These are phyloP conservation scores for Cariama cristata DNA, from an alignment of 2,113 vertebrate genomes.

Conservation along the genomic window DNA sequence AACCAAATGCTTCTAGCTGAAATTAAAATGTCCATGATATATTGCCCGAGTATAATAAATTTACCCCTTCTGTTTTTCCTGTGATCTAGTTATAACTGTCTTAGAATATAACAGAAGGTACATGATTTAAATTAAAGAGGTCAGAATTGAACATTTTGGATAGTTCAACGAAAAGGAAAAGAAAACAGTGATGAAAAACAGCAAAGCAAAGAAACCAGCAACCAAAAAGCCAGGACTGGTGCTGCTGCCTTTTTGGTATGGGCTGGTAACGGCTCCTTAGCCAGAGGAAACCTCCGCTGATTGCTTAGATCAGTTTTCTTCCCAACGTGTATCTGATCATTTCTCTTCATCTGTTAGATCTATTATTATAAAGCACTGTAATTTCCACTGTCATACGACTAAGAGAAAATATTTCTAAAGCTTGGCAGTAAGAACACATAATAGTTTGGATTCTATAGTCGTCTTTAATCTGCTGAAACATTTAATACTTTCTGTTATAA, in stretches of 20 bases:
- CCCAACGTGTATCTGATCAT: neutral
- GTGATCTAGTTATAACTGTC: constrained; percentile 22
- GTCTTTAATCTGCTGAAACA: constrained; percentile 61
- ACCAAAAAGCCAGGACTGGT: neutral
- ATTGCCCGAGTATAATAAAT: constrained; percentile 47
- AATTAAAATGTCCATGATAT: constrained; percentile 47
- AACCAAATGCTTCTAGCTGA: constrained; percentile 3
- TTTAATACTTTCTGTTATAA: constrained; percentile 61
- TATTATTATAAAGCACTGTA: neutral
- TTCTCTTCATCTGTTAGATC: neutral
- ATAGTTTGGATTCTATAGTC: constrained; percentile 64
- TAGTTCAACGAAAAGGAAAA: neutral
- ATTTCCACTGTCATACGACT: constrained; percentile 59
- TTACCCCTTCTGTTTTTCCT: constrained; percentile 19
- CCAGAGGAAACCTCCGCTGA: neutral
- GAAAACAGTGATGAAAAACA: neutral
- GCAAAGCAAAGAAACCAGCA: neutral
- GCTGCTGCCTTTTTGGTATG: neutral
- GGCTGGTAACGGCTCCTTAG: neutral
- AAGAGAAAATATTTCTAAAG: constrained; percentile 74
- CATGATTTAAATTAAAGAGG: constrained; percentile 17
- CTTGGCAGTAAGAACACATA: constrained; percentile 66
- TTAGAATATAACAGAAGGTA: constrained; percentile 24
- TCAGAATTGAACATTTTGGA: neutral
- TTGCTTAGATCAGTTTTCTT: constrained; percentile 3